phyloP scores from a whole-genome alignment of 2,113 vertebrate genomes.

The Mobula birostris region DNA sequence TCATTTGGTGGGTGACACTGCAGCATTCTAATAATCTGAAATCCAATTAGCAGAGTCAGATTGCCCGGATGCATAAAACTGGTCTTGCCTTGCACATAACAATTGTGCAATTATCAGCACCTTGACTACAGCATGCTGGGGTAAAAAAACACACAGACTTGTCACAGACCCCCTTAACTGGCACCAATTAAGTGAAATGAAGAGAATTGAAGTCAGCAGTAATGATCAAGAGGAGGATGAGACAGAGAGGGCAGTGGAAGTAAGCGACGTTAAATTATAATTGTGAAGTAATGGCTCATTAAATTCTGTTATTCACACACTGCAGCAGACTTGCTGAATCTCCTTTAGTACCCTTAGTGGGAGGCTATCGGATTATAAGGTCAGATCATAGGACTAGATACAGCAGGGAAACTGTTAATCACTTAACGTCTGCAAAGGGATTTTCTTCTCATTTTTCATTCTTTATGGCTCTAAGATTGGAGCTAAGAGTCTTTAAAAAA shows the following conservation, averaged over 20 bases:
- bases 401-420: conserved; percentile 35
- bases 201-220: conserved; percentile 31
- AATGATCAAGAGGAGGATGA: conserved; percentile 35
- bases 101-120: conserved; percentile 19
- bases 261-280: conserved; percentile 36
- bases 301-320: conserved; percentile 37
- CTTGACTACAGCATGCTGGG: conserved; percentile 26
- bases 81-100: conserved; percentile 32
- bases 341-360: conserved; percentile 35
- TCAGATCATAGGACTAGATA: conserved; percentile 35
- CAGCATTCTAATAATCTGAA: conserved; percentile 33
- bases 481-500: conserved; percentile 25
- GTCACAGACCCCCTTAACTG: conserved; percentile 32
- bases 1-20: conserved; percentile 16
- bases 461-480: conserved; percentile 14
- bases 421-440: conserved; percentile 11
- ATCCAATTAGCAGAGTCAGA: conserved; percentile 37
- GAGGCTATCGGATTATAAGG: conserved; percentile 36
- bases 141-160: conserved; percentile 25
- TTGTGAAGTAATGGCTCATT: conserved; percentile 37
- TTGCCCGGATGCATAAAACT: neutral
- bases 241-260: conserved; percentile 33
- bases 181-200: conserved; percentile 37
- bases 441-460: conserved; percentile 26
- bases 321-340: conserved; percentile 31